Evolutionary conservation across 2,797 vertebrate species (phyloP), one percentile per base, ranked within the genome.

Genomic region (Argya squamiceps): DNA sequence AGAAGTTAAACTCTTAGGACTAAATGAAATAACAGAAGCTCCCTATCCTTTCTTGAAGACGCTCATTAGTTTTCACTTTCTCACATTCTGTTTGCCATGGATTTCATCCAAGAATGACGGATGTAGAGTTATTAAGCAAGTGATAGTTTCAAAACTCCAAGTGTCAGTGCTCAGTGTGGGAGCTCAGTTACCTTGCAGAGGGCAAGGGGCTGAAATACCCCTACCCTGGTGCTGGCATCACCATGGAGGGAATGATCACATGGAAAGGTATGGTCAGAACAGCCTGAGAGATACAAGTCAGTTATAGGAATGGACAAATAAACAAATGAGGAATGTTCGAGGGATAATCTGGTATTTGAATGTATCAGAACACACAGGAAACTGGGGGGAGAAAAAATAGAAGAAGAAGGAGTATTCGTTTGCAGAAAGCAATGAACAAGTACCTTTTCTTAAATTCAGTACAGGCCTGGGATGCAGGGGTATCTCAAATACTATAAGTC

Each of bases 1-100:
- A 98, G 97, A 97, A 98, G 97, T 97, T 97, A 97, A 96, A 98
- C 97, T 98, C 97, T 81, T 93, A 97, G 96, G 97, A 97, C 96
- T 96, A 97, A 96, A 96, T 94, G 97, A 91, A 97, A 96, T 94
- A 97, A 97, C 98, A 97, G 98, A 98, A 97, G 97, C 97, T 98
- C 97, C 97, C 97, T 97, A 96, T 97, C 95, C 97, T 97, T 97
- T 97, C 97, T 97, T 95, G 96, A 97, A 98, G 97, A 97, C 97
- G 97, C 97, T 98, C 97, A 97, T 97, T 97, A 97, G 98, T 97
- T 98, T 98, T 95, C 97, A 97, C 97, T 97, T 97, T 98, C 97
- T 98, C 97, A 97, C 97, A 97, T 98, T 98, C 98, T 98, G 98
- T 97, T 97, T 98, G 97, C 96, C 88, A 96, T 98, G 98, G 98